Evolutionary conservation across 1,140 invertebrate genomes (phyloP), one percentile per base, ranked within the genome.

Genomic region (Penaeus indicus): DNA sequence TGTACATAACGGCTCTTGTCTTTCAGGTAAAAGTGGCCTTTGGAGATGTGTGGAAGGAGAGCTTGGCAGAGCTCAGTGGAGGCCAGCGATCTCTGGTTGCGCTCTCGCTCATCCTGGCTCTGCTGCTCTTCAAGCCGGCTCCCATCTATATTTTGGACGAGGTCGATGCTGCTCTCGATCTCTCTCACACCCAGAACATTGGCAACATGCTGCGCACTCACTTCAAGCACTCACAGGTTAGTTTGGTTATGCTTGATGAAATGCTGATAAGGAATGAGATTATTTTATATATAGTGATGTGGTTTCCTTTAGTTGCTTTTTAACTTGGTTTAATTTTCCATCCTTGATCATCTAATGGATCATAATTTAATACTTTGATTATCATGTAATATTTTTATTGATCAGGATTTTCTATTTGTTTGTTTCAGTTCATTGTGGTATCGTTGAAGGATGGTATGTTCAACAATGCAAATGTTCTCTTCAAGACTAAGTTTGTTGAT

Each of bases 401-500:
- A 60, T 42, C 4, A 8, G 38, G 38, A 42, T 83, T 13, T 64
- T 81, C 87, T 63, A 88, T 90, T 86, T 91, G 81, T 91, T 86
- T 63, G 91, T 93, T 95, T 77, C 95, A 99, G 95, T 99, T 99
- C 93, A 97, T 99, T 91, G 96, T 99, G 88, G 99, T 99, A 0
- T 99, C 99, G 0, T 94, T 99, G 21, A 99, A 99, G 93, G 98
- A 99, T 93, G 99, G 99, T 47, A 99, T 99, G 97, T 99, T 99
- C 93, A 98, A 97, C 92, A 99, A 99, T 94, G 99, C 99, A 0
- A 99, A 99, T 94, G 98, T 99, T 47, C 93, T 99, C 27, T 99
- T 98, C 94, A 96, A 96, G 84, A 99, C 99, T 0, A 96, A 96
- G 91, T 99, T 99, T 93, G 95, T 97, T 38, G 98, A 99, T 93